phyloP scores from a whole-genome alignment of 1,140 invertebrate species.

The Lordiphosa collinella region DNA sequence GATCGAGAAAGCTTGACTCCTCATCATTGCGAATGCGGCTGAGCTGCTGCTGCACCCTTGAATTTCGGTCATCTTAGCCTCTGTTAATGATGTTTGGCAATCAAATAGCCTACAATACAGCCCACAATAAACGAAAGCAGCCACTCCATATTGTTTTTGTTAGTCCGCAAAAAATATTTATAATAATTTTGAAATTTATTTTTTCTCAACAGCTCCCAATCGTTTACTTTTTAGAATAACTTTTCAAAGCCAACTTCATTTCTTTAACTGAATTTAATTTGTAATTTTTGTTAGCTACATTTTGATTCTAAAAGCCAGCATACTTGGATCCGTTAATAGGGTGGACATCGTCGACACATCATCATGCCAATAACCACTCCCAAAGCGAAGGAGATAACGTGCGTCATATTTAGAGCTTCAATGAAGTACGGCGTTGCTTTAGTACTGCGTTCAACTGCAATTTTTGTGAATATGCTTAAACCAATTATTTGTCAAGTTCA shows the following conservation, averaged over 20 bases:
- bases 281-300: too few relatives aligned
- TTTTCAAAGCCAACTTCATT: background rate
- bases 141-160: slow-evolving; percentile 11
- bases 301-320: too few relatives aligned
- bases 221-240: background rate
- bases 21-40: too few relatives aligned
- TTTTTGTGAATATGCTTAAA: background rate
- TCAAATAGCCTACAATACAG: slow-evolving; percentile 31
- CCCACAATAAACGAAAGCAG: slow-evolving; percentile 27
- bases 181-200: too few relatives aligned
- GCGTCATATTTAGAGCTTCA: slow-evolving; percentile 44
- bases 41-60: too few relatives aligned
- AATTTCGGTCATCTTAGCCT: background rate
- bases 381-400: slow-evolving; percentile 45
- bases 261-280: too few relatives aligned
- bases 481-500: too few relatives aligned
- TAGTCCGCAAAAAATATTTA: too few relatives aligned
- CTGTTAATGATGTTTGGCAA: slow-evolving; percentile 7
- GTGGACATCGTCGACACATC: slow-evolving; percentile 27
- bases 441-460: background rate
- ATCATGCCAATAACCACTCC: slow-evolving; percentile 40
- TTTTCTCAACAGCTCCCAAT: too few relatives aligned
- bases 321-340: background rate
- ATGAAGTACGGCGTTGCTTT: too few relatives aligned
- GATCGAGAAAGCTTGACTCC: too few relatives aligned